Percentiles rank a stretch among this genome's conserved stretches.
Conservation (phyloP, 1,140 invertebrate genomes). For the Apis laboriosa region DNA sequence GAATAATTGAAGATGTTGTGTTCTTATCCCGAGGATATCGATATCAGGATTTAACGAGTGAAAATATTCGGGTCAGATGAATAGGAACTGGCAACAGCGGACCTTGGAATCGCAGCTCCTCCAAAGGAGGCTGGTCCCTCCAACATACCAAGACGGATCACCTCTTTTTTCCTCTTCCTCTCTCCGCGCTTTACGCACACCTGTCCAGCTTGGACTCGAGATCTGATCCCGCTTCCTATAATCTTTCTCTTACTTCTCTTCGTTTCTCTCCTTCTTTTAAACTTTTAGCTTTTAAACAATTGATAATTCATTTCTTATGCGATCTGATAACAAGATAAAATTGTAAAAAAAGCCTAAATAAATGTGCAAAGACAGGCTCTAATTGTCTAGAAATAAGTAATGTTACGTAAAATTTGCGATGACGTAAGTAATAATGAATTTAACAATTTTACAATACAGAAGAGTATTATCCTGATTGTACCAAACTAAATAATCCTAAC, state of each 20-base stretch:
- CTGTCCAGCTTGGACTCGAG: slow-evolving; percentile 59
- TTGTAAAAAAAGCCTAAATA: too few relatives aligned
- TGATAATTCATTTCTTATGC: too few relatives aligned
- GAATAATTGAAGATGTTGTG: background rate
- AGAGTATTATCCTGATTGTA: too few relatives aligned
- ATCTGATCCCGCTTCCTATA: slow-evolving; percentile 43
- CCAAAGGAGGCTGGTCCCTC: slow-evolving; percentile 65
- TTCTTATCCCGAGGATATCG: slow-evolving; percentile 9
- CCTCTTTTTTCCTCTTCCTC: slow-evolving; percentile 54
- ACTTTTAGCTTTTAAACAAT: too few relatives aligned
- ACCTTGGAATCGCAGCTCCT: slow-evolving; percentile 67
- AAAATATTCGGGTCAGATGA: slow-evolving; percentile 61
- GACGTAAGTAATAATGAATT: too few relatives aligned
- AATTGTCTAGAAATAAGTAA: too few relatives aligned
- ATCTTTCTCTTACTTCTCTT: background rate
- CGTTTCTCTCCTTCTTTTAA: too few relatives aligned
- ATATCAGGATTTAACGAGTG: slow-evolving; percentile 40
- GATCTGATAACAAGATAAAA: too few relatives aligned
- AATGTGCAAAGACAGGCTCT: too few relatives aligned
- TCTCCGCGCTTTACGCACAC: slow-evolving; percentile 56
- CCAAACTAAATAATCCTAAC: too few relatives aligned
- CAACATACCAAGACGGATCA: slow-evolving; percentile 71
- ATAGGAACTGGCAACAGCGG: slow-evolving; percentile 57
- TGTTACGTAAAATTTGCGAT: too few relatives aligned
- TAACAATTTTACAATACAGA: too few relatives aligned